Evolutionary conservation across 1,140 invertebrate species (phyloP).

Genomic region (Antheraea pernyi): DNA sequence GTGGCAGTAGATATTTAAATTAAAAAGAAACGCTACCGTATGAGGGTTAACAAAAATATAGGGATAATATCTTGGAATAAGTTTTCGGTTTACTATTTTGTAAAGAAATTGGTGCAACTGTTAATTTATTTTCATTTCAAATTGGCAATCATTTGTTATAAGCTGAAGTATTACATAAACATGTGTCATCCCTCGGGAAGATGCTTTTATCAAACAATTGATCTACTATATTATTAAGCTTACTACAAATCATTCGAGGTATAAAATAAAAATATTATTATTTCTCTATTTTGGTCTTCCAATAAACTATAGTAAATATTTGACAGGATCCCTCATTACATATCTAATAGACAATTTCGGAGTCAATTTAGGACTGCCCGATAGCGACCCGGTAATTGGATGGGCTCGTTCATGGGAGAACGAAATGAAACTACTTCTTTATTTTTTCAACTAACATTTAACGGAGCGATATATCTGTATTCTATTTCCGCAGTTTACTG

Average conservation of each 20-base stretch:
- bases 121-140: too few relatives aligned
- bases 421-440: neutral
- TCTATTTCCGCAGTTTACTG: neutral
- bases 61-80: too few relatives aligned
- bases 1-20: too few relatives aligned
- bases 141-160: too few relatives aligned
- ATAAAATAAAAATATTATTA: neutral
- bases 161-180: neutral
- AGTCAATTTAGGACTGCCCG: constrained; percentile 8
- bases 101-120: too few relatives aligned
- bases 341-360: constrained; percentile 7
- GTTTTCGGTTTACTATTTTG: too few relatives aligned
- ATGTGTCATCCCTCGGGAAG: neutral
- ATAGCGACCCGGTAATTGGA: constrained; percentile 10
- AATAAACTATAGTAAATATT: constrained; percentile 10
- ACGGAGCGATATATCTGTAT: neutral
- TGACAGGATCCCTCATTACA: constrained; percentile 8
- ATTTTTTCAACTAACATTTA: neutral
- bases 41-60: too few relatives aligned
- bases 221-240: neutral
- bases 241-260: neutral
- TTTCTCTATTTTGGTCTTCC: neutral
- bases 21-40: too few relatives aligned
- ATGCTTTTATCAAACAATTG: neutral
- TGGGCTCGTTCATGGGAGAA: neutral